phyloP scores from a whole-genome alignment of 2,888 invertebrate species.

The Melolontha melolontha region DNA sequence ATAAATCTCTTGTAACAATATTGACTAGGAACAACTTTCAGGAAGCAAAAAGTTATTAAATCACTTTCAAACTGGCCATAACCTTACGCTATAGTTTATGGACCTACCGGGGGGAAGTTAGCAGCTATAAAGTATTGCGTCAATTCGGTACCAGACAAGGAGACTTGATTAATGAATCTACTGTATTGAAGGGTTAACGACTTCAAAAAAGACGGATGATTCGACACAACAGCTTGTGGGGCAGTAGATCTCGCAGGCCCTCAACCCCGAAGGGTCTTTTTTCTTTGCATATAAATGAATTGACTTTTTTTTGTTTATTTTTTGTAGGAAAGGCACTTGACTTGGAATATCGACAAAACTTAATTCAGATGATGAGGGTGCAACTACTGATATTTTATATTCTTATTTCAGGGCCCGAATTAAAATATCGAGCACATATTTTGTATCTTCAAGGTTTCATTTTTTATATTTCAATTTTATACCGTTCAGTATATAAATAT shows the following conservation, averaged over 20 bases:
- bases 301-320: conserved; percentile 30
- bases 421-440: too few relatives aligned
- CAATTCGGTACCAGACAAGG: conserved; percentile 47
- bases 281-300: conserved; percentile 41
- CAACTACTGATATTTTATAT: conserved; percentile 1
- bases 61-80: conserved; percentile 22
- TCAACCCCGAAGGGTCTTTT: conserved; percentile 45
- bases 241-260: conserved; percentile 10
- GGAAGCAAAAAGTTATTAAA: conserved; percentile 38
- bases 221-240: conserved; percentile 49
- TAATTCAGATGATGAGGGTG: conserved; percentile 6
- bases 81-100: conserved; percentile 27
- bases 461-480: too few relatives aligned
- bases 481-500: too few relatives aligned
- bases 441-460: too few relatives aligned
- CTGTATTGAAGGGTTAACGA: conserved; percentile 59
- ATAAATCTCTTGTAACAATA: too few relatives aligned
- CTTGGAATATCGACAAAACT: conserved; percentile 1
- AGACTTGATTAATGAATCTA: conserved; percentile 56
- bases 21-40: conserved; percentile 9
- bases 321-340: neutral
- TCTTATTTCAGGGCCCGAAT: neutral
- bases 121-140: conserved; percentile 45
- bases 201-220: conserved; percentile 59
- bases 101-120: conserved; percentile 18